Percentiles rank a stretch among this genome's conserved stretches.
Conservation (phyloP, 1,140 invertebrate genomes). For the Drosophila takahashii region DNA sequence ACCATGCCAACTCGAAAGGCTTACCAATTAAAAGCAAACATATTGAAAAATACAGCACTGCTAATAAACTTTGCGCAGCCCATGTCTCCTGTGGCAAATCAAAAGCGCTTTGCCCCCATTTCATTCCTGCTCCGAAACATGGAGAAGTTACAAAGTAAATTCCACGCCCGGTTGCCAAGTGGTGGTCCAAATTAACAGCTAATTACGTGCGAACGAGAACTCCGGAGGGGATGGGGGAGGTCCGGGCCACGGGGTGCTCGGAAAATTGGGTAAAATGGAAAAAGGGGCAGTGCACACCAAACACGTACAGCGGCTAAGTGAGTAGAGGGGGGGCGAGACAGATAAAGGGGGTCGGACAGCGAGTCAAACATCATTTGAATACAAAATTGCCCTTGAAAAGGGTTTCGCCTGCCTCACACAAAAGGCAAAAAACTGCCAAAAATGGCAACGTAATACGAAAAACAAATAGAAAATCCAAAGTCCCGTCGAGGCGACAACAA, state of each 20-base stretch:
- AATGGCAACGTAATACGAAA: constrained; percentile 9
- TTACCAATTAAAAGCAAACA: constrained; percentile 11
- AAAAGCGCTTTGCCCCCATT: constrained; percentile 15
- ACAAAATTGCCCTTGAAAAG: constrained; percentile 77
- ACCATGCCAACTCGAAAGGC: no score
- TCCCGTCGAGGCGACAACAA: constrained; percentile 44
- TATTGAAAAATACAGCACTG: background rate
- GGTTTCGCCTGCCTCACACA: constrained; percentile 40
- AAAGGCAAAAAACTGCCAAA: constrained; percentile 31
- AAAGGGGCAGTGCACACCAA: constrained; percentile 23
- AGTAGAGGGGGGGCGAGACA: constrained; percentile 15
- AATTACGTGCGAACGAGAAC: constrained; percentile 71
- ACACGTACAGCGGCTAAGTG: constrained; percentile 48
- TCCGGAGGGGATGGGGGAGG: constrained; percentile 41
- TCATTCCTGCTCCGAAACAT: constrained; percentile 20
- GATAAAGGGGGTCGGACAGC: constrained; percentile 20
- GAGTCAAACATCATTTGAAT: constrained; percentile 79
- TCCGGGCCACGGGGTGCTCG: background rate
- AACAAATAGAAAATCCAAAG: constrained; percentile 42
- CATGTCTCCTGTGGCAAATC: constrained; percentile 33
- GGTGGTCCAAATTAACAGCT: constrained; percentile 70
- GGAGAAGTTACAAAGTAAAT: constrained; percentile 59
- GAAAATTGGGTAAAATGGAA: constrained; percentile 10
- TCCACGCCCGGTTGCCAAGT: constrained; percentile 56
- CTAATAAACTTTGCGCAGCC: constrained; percentile 14